Evolutionary conservation across 2,797 vertebrate genomes (phyloP).

Genomic region (Microctenopoma steveboyesi): DNA sequence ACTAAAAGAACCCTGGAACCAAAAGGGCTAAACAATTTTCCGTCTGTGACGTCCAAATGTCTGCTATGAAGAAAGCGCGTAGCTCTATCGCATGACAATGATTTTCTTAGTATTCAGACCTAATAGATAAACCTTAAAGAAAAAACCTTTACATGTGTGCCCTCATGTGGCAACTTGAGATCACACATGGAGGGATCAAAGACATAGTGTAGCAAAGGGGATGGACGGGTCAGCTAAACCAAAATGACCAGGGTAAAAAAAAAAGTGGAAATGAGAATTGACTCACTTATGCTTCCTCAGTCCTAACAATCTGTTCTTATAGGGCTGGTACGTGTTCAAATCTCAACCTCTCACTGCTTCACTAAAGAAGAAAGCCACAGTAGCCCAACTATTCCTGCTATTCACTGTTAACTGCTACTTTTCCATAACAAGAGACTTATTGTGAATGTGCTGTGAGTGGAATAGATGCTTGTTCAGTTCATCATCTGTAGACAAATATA

Average conservation of each 20-base stretch:
- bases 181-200: conserved; percentile 8
- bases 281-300: background rate
- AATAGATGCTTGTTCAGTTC: background rate
- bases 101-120: too few species aligned
- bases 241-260: background rate
- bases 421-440: too few species aligned
- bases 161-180: conserved; percentile 50
- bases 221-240: background rate
- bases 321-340: background rate
- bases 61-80: too few species aligned
- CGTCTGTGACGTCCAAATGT: too few species aligned
- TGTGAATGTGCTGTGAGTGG: background rate
- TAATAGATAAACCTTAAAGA: too few species aligned
- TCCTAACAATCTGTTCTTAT: conserved; percentile 10
- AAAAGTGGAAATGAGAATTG: too few species aligned
- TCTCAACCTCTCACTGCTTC: background rate
- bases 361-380: background rate
- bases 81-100: too few species aligned
- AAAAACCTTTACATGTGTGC: conserved; percentile 24
- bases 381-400: too few species aligned
- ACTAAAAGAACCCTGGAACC: too few species aligned
- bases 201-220: background rate
- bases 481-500: background rate
- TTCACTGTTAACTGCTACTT: too few species aligned
- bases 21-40: too few species aligned